These are phyloP conservation scores for Pluvialis apricaria DNA, from an alignment of 2,113 vertebrate genomes.

Conservation along the genomic window DNA sequence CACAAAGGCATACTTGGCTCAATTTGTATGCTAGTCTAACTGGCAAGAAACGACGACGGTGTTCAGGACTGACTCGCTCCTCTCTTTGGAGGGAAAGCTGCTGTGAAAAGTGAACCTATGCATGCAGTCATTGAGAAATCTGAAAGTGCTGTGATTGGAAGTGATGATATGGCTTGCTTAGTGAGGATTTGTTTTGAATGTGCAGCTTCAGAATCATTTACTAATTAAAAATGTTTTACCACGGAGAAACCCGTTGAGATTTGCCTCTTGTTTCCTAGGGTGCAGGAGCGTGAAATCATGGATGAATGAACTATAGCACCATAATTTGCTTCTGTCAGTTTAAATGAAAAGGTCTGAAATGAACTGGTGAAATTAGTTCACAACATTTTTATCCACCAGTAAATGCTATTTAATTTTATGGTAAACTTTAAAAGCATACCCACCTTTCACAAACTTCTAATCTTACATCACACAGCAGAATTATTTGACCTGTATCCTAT, in stretches of 20 bases:
- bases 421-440: conserved; percentile 14
- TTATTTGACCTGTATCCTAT: background rate
- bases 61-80: background rate
- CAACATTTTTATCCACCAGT: conserved; percentile 49
- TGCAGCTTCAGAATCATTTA: conserved; percentile 69
- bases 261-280: conserved; percentile 69
- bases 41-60: conserved; percentile 23
- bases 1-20: conserved; percentile 22
- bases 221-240: conserved; percentile 75
- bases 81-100: background rate
- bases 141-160: conserved; percentile 28
- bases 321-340: conserved; percentile 68
- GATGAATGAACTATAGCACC: conserved; percentile 58
- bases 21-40: conserved; percentile 36
- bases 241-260: conserved; percentile 55
- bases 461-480: background rate
- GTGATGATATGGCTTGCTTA: conserved; percentile 31
- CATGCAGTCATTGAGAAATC: conserved; percentile 33
- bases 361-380: conserved; percentile 62
- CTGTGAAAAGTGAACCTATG: conserved; percentile 11
- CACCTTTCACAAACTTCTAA: background rate
- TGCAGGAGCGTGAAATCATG: conserved; percentile 67
- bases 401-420: conserved; percentile 33
- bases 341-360: conserved; percentile 68
- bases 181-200: conserved; percentile 61